Evolutionary conservation across 2,113 vertebrate species (phyloP).

Genomic region (Dromaius novaehollandiae): DNA sequence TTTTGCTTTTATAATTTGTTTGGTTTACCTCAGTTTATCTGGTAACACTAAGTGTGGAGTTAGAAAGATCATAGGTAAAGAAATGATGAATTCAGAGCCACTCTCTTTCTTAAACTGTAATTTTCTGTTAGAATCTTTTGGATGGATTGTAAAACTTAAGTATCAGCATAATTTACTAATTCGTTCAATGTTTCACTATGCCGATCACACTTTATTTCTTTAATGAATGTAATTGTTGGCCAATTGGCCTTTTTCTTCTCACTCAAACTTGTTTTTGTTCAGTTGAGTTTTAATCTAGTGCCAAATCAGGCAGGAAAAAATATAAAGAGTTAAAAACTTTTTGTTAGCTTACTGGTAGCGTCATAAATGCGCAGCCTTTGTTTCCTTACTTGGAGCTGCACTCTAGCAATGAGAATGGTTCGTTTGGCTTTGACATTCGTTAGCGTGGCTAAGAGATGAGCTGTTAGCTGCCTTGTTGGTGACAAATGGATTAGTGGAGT

Average conservation of each 20-base stretch:
- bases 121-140: not conserved
- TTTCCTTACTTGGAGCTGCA: not conserved
- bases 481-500: not conserved
- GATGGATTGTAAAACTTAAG: not conserved
- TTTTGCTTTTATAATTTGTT: not conserved
- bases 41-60: not conserved
- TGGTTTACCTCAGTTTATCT: not conserved
- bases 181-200: not conserved
- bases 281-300: not conserved
- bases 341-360: not conserved
- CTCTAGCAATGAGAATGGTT: not conserved
- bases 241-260: not conserved
- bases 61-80: not conserved
- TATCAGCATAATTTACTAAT: not conserved
- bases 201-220: not conserved
- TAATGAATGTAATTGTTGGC: not conserved
- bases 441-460: not conserved
- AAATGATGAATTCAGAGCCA: not conserved
- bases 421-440: not conserved
- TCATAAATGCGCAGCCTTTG: not conserved
- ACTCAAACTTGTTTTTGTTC: not conserved
- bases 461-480: not conserved
- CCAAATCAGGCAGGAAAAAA: not conserved
- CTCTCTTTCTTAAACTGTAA: rapidly evolving
- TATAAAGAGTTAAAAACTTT: not conserved